Conservation (phyloP, 2,113 vertebrate species). For the Xerus inauris region DNA sequence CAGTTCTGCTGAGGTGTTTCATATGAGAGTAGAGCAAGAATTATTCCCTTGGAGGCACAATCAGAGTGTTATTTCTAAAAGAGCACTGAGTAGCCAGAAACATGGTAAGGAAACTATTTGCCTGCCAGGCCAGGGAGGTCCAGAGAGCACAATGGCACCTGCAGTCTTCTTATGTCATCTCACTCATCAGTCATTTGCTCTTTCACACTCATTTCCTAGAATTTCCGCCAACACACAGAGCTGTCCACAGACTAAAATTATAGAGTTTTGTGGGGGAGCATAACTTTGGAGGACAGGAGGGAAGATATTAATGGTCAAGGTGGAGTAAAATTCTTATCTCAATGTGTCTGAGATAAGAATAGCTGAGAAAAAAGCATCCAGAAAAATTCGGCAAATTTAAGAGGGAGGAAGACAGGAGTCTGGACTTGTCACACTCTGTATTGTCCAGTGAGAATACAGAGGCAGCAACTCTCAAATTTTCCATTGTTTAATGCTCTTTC, state of each 20-base stretch:
- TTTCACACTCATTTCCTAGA: not conserved
- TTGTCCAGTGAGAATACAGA: slow-evolving; percentile 54
- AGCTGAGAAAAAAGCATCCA: slow-evolving; percentile 51
- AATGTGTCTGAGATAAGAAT: not conserved
- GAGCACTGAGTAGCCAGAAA: not conserved
- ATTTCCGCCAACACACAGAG: not conserved
- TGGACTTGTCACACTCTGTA: not conserved
- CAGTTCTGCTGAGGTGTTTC: not conserved
- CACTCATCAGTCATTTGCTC: not conserved
- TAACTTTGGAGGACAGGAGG: not conserved
- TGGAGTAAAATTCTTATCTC: not conserved
- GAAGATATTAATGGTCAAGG: not conserved
- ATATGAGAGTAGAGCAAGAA: not conserved
- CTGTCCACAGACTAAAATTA: not conserved
- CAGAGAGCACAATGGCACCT: not conserved
- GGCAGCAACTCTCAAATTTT: slow-evolving; percentile 62
- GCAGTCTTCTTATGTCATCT: not conserved
- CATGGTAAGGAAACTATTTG: not conserved
- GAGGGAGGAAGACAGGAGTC: not conserved
- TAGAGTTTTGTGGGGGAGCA: not conserved
- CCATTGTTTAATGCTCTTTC: slow-evolving; percentile 63
- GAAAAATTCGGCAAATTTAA: not conserved
- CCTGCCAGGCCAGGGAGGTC: not conserved
- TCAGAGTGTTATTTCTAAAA: not conserved
- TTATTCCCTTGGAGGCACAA: not conserved